phyloP scores from a whole-genome alignment of 2,113 vertebrate species.

The Sander lucioperca region DNA sequence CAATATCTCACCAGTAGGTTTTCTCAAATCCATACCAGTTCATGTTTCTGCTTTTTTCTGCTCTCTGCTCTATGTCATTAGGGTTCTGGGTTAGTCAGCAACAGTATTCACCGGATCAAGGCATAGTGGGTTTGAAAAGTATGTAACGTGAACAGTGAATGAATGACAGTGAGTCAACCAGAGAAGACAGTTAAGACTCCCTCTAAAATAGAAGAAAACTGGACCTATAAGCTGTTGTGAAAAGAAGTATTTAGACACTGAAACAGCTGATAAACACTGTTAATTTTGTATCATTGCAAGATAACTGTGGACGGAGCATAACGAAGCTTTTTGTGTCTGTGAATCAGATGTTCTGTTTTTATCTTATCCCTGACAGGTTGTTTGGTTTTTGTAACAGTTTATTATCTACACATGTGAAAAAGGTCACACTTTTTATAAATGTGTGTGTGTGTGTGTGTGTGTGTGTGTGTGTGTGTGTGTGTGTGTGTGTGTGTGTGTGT shows the following conservation, averaged over 20 bases:
- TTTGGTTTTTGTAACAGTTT: slow-evolving; percentile 84
- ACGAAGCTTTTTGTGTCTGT: slow-evolving; percentile 48
- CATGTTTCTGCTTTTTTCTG: slow-evolving; percentile 58
- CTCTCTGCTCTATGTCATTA: slow-evolving; percentile 37
- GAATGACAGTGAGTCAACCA: slow-evolving; percentile 23
- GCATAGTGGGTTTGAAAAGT: slow-evolving; percentile 31
- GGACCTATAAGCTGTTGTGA: background rate
- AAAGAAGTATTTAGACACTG: background rate
- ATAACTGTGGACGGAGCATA: slow-evolving; percentile 3
- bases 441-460: slow-evolving; percentile 38
- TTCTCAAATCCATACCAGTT: slow-evolving; percentile 71
- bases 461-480: slow-evolving; percentile 38
- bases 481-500: slow-evolving; percentile 34
- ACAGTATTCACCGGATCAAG: slow-evolving; percentile 2
- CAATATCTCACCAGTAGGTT: slow-evolving; percentile 80
- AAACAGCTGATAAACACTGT: background rate
- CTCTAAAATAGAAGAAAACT: background rate
- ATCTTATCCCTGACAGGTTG: slow-evolving; percentile 82
- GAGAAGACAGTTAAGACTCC: background rate
- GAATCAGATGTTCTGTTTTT: slow-evolving; percentile 76
- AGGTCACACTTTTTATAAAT: slow-evolving; percentile 66
- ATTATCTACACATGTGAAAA: slow-evolving; percentile 73
- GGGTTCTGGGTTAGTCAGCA: slow-evolving; percentile 52
- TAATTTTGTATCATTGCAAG: background rate
- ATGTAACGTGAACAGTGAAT: slow-evolving; percentile 29